Evolutionary conservation across 2,888 invertebrate species (phyloP).

Genomic region (Emmelina monodactyla): DNA sequence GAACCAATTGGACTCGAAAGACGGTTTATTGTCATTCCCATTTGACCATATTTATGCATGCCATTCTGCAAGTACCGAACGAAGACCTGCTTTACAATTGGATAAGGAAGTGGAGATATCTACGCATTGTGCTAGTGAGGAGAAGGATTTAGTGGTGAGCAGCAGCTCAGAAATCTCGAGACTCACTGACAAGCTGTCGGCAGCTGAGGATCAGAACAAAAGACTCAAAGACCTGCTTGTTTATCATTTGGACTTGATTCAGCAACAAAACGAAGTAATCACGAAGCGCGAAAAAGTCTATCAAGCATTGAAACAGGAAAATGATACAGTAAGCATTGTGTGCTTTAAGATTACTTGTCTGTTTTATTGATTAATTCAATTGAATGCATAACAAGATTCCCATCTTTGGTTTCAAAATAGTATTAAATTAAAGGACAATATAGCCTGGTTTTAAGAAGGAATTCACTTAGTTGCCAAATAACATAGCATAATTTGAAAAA

Average conservation of each 20-base stretch:
- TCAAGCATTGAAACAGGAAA: conserved; percentile 76
- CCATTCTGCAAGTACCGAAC: conserved; percentile 48
- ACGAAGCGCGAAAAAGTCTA: conserved; percentile 81
- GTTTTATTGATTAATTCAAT: no score
- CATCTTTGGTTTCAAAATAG: no score
- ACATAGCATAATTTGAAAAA: no score
- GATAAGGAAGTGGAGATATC: conserved; percentile 47
- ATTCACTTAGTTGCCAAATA: no score
- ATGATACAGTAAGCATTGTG: conserved; percentile 72
- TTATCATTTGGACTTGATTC: conserved; percentile 86
- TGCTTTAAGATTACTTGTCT: no score
- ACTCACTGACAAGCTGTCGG: conserved; percentile 41
- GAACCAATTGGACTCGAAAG: conserved; percentile 53
- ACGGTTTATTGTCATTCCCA: conserved; percentile 67
- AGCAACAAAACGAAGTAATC: conserved; percentile 87
- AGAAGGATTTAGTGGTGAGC: conserved; percentile 24
- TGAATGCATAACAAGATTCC: no score
- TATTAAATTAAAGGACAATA: no score
- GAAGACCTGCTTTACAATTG: conserved; percentile 33
- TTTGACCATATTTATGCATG: conserved; percentile 80
- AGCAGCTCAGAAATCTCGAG: conserved; percentile 24
- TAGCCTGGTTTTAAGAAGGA: no score
- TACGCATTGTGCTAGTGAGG: conserved; percentile 33
- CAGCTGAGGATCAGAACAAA: conserved; percentile 65
- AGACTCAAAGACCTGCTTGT: conserved; percentile 80